Base-by-base conservation (phyloP, 1,140 invertebrate species). In the Rhyacophila brunnea region DNA sequence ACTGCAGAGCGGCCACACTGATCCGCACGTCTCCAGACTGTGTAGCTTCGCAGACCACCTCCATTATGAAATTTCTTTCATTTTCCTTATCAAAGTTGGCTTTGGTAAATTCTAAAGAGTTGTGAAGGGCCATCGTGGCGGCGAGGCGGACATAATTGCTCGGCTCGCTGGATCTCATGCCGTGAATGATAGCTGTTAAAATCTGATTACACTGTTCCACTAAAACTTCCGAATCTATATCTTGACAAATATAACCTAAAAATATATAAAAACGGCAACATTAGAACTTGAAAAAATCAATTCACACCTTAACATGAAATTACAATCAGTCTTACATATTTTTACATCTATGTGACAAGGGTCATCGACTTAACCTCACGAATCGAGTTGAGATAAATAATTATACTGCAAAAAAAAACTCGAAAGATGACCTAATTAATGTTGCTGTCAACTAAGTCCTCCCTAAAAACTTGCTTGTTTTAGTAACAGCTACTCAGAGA, bases 31-130 rank as follows among this genome's bases (percentile, higher is more conserved):
- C 93, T 34, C 81, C 71, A 2, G 87, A 91, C 68, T 93, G 91
- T 9, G 91, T 93, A 14, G 91, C 88, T 76, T 92, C 89, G 74
- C 97, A 99, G 7, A 99, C 96, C 18, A 97, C 95, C 84, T 99
- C 95, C 98, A 99, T 99, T 38, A 99, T 99, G 71, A 96, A 98
- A 77, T 99, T 96, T 66, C 98, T 82, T 79, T 99, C 97, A 60
- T 87, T 85, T 81, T 98, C 95, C 74, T 93, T 95, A 66, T 98
- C 94, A 80, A 99, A 99, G 79, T 99, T 99, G 11, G 92, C 92
- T 80, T 93, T 93, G 6, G 96, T 99, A 71, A 99, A 99, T 81
- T 99, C 98, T 17, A 99, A 75, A 0, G 97, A 99, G 77, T 99
- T 99, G n/a, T 94, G 84, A 11, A 99, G 81, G 6, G 98, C 97